phyloP scores from a whole-genome alignment of 1,140 invertebrate species.

The Drosophila tani region DNA sequence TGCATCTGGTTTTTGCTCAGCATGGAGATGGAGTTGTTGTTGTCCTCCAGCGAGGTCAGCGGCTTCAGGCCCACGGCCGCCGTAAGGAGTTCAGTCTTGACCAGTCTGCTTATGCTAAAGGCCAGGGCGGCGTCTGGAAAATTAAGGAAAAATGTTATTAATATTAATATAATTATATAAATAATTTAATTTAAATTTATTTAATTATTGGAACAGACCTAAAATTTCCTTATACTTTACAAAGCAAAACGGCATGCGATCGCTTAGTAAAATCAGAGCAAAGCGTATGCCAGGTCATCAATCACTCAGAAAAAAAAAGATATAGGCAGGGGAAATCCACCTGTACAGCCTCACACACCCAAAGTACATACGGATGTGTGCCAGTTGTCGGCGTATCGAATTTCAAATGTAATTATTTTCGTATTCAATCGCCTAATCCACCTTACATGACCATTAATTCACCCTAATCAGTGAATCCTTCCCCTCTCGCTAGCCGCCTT shows the following conservation, averaged over 20 bases:
- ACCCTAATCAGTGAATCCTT: constrained; percentile 81
- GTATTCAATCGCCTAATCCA: constrained; percentile 85
- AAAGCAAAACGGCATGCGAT: not conserved
- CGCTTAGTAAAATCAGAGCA: constrained; percentile 62
- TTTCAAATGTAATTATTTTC: constrained; percentile 85
- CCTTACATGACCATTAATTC: constrained; percentile 85
- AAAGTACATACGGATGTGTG: constrained; percentile 11
- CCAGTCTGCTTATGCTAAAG: constrained; percentile 90
- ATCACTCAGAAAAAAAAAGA: constrained; percentile 42
- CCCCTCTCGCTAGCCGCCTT: constrained; percentile 29
- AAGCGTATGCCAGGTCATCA: constrained; percentile 40
- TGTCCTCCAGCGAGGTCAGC: constrained; percentile 70
- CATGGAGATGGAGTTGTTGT: constrained; percentile 82
- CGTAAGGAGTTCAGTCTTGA: constrained; percentile 86
- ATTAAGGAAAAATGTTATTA: not conserved
- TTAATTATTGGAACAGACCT: too few relatives aligned
- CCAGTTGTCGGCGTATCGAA: constrained; percentile 81
- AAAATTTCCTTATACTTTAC: not conserved
- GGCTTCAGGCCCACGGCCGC: constrained; percentile 66
- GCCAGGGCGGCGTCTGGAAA: constrained; percentile 88
- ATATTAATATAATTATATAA: too few relatives aligned
- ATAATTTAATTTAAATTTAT: too few relatives aligned
- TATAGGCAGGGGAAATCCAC: constrained; percentile 30
- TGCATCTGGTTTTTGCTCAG: constrained; percentile 77
- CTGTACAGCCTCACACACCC: constrained; percentile 41